A percentile compares a stretch with the other conserved stretches of the same genome.
phyloP scores from a whole-genome alignment of 2,113 vertebrate species.

The Ceyx cyanopectus region DNA sequence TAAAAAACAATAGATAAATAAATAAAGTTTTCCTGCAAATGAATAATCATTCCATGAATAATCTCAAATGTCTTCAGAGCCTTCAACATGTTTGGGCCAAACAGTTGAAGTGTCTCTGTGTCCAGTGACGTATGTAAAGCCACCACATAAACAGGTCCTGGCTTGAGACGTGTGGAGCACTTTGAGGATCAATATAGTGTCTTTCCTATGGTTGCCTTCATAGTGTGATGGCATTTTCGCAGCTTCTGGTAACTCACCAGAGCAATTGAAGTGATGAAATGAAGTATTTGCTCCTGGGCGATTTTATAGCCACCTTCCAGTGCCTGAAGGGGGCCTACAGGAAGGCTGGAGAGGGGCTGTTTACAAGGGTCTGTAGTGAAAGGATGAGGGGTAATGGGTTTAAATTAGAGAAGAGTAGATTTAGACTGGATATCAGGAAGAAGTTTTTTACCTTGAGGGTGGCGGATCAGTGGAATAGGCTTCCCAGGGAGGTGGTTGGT shows the following conservation, averaged over 20 bases:
- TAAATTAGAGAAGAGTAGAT: too few relatives aligned
- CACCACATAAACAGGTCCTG: not conserved
- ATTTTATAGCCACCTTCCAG: too few relatives aligned
- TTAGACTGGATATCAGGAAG: too few relatives aligned
- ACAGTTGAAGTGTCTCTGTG: not conserved
- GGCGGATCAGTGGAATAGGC: too few relatives aligned
- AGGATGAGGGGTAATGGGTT: too few relatives aligned
- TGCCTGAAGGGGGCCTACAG: too few relatives aligned
- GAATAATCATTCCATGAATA: conserved; percentile 45
- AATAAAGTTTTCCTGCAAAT: not conserved
- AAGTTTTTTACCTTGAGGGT: too few relatives aligned
- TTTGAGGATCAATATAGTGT: not conserved
- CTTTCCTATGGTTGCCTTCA: not conserved
- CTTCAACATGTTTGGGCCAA: conserved; percentile 25
- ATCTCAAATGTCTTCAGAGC: not conserved
- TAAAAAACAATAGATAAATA: not conserved
- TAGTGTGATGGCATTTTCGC: not conserved
- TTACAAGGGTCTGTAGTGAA: too few relatives aligned
- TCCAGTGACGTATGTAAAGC: not conserved
- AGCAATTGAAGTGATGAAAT: not conserved
- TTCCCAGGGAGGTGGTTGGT: too few relatives aligned
- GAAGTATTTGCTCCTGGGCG: not conserved
- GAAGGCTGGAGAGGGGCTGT: too few relatives aligned
- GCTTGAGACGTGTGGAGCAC: not conserved
- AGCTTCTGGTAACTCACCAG: not conserved